Percentiles rank a stretch among this genome's conserved stretches.
Conservation (phyloP, 2,113 vertebrate genomes). For the Tachysurus fulvidraco region DNA sequence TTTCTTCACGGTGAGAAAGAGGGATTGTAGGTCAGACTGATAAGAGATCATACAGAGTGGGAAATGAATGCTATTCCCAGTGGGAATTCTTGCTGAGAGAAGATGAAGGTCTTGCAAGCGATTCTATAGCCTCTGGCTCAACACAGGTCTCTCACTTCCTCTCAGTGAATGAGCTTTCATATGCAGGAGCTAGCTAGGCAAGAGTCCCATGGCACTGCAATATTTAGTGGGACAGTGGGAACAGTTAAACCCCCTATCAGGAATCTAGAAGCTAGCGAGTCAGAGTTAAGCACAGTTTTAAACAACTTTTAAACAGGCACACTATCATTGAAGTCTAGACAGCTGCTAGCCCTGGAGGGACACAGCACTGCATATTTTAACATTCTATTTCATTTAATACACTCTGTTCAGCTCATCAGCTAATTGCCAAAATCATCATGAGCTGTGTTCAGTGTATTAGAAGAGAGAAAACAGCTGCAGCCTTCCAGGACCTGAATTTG, state of each 20-base stretch:
- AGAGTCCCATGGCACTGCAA: conserved; percentile 9
- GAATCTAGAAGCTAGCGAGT: not conserved
- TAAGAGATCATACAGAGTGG: conserved; percentile 21
- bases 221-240: conserved; percentile 13
- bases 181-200: conserved; percentile 10
- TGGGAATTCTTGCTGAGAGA: conserved; percentile 47
- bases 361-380: not conserved
- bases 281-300: not conserved
- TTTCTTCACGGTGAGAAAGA: conserved; percentile 1
- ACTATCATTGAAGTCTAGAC: not conserved
- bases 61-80: conserved; percentile 32
- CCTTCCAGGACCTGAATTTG: conserved; percentile 15
- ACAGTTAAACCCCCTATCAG: not conserved
- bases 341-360: not conserved
- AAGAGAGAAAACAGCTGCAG: conserved; percentile 19
- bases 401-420: not conserved
- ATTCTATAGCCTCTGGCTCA: conserved; percentile 58
- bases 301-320: not conserved
- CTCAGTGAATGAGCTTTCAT: not conserved
- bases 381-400: conserved; percentile 13
- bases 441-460: not conserved
- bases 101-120: conserved; percentile 65
- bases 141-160: conserved; percentile 58
- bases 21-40: conserved; percentile 25
- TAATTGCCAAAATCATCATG: conserved; percentile 1